These are phyloP conservation scores for Denticeps clupeoides DNA, from an alignment of 2,797 vertebrate species.

Conservation along the genomic window DNA sequence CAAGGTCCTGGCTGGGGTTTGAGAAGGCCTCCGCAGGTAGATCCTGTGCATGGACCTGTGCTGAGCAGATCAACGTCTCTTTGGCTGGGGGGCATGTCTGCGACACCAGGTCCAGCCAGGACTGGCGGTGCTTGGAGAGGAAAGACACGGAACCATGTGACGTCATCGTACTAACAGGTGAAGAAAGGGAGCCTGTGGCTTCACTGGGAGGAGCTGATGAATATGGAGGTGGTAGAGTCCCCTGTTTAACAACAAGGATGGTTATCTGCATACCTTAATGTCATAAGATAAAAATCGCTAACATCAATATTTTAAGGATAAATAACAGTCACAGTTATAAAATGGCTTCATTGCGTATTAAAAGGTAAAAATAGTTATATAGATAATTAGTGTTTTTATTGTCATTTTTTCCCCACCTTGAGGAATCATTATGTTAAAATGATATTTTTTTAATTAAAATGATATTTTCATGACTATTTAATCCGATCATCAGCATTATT, in stretches of 20 bases:
- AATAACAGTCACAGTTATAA: too few species aligned
- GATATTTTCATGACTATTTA: too few species aligned
- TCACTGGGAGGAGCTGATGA: constrained; percentile 59
- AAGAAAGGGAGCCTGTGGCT: constrained; percentile 62
- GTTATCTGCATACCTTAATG: too few species aligned
- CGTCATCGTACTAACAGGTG: constrained; percentile 66
- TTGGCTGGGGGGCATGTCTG: constrained; percentile 45
- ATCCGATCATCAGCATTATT: too few species aligned
- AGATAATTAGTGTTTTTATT: too few species aligned
- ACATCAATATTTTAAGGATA: too few species aligned
- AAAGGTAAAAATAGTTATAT: too few species aligned
- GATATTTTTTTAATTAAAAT: too few species aligned
- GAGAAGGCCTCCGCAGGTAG: constrained; percentile 14
- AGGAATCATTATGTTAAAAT: too few species aligned
- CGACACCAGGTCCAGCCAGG: constrained; percentile 65
- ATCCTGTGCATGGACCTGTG: constrained; percentile 50
- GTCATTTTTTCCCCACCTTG: too few species aligned
- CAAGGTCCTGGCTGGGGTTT: constrained; percentile 10
- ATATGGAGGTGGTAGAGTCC: constrained; percentile 66
- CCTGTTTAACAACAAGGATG: constrained; percentile 37
- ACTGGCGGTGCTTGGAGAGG: constrained; percentile 66
- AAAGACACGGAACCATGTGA: constrained; percentile 66
- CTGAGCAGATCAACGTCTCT: constrained; percentile 53
- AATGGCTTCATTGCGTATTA: too few species aligned
- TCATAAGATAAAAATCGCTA: too few species aligned